Conservation (phyloP, 1,140 invertebrate genomes). For the Pemphigus obesinymphae region DNA sequence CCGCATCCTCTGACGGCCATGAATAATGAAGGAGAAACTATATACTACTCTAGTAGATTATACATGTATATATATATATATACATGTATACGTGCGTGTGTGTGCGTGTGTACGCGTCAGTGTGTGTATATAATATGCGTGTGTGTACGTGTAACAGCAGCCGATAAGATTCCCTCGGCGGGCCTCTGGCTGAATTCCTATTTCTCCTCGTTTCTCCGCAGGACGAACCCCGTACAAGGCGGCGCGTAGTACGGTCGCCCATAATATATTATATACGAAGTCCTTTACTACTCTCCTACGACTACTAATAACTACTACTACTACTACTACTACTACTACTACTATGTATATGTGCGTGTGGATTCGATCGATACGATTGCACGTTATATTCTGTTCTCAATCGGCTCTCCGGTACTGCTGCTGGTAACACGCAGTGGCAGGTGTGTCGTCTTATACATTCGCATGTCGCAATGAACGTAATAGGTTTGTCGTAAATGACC, state of each 20-base stretch:
- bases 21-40: constrained; percentile 39
- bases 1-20: constrained; percentile 33
- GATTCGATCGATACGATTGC: constrained; percentile 19
- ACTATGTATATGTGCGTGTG: not conserved
- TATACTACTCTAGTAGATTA: not conserved
- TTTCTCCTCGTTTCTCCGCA: not conserved
- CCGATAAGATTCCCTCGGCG: constrained; percentile 37
- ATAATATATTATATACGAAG: not conserved
- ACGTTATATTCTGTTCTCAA: not conserved
- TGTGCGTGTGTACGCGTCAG: not conserved
- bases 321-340: too few relatives aligned
- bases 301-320: too few relatives aligned
- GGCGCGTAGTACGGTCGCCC: too few relatives aligned
- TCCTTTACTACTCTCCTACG: too few relatives aligned
- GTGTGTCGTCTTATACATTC: too few relatives aligned
- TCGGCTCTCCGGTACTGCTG: too few relatives aligned
- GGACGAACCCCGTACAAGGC: not conserved
- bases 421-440: too few relatives aligned
- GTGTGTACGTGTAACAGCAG: not conserved
- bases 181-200: not conserved
- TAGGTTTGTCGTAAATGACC: too few relatives aligned
- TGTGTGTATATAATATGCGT: not conserved
- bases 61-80: not conserved
- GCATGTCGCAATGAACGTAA: too few relatives aligned
- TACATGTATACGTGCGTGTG: not conserved